Evolutionary conservation across 1,140 invertebrate species (phyloP), one percentile per base, ranked within the genome.

Genomic region (Druon quercuslanigerum): DNA sequence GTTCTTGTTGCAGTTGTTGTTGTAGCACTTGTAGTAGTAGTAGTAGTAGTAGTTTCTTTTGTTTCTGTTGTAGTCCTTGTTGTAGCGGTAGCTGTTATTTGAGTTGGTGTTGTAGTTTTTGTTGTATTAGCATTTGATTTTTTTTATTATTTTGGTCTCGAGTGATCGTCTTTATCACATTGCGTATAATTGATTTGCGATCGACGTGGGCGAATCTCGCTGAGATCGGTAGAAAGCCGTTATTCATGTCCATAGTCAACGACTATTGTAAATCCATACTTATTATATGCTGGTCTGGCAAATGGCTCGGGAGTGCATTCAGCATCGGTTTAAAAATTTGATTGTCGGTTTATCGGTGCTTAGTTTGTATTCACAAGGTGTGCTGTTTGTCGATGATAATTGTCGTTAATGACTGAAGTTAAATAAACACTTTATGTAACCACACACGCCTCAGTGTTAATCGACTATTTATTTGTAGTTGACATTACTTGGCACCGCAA

Each of bases 181-280:
- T 85, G 82, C 81, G 66, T 77, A 85, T 88, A 88, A 88, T 87
- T 88, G 86, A 88, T 87, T 87, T 82, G 77, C 77, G 85, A 84
- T 72, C 79, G 66, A 85, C 79, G 87, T 88, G 86, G 87, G 87
- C 85, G 86, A 87, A 87, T 87, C 85, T 73, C 54, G 13, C 46
- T 66, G 25, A 79, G 79, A 87, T 87, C 84, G 73, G 82, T 79
- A 75, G 77, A 82, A 56, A 80, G 79, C 81, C 81, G 85, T 84
- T 86, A 85, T 73, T 86, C 80, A 73, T 75, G 79, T 50, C 56
- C 40, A 9, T 50, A n/a, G 79, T 78, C 82, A 79, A 78, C 74
- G 72, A 81, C 77, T 79, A 66, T 72, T 78, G 77, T 75, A 76
- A 71, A 77, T 78, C 81, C 81, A 66, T 7, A 66, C 16, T 16